Percentiles rank a stretch among this genome's conserved stretches.
phyloP scores from a whole-genome alignment of 2,113 vertebrate genomes.

The Catharus minimus region DNA sequence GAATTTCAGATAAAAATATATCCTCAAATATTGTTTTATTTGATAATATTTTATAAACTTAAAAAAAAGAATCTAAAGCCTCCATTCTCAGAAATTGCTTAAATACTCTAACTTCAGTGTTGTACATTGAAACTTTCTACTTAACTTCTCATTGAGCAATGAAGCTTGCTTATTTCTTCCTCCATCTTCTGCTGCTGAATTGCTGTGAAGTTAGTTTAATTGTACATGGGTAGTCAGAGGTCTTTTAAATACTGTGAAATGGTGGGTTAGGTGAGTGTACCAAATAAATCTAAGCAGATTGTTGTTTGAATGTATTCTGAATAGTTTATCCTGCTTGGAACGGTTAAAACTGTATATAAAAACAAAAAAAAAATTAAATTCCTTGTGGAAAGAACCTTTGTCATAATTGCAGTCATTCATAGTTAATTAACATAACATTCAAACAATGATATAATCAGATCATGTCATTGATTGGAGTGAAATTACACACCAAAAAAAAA shows the following conservation, averaged over 20 bases:
- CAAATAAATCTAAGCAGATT: background rate
- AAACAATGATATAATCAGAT: conserved; percentile 59
- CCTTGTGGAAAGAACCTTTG: conserved; percentile 24
- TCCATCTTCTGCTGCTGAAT: background rate
- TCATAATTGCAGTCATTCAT: conserved; percentile 61
- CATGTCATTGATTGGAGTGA: conserved; percentile 56
- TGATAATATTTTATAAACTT: background rate
- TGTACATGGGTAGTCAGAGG: background rate
- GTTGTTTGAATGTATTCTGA: background rate
- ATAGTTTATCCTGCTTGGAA: background rate
- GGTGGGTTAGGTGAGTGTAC: background rate
- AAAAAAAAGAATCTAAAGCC: background rate
- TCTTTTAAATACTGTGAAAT: background rate
- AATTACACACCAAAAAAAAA: conserved; percentile 17
- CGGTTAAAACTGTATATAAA: background rate
- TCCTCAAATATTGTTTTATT: background rate
- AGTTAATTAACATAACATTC: conserved; percentile 60
- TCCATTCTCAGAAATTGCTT: background rate
- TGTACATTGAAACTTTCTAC: background rate
- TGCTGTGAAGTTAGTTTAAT: background rate
- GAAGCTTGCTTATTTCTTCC: background rate
- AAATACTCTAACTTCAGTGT: background rate
- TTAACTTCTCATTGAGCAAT: background rate
- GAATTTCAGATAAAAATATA: background rate
- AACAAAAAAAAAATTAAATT: background rate